Conservation (phyloP, 2,888 invertebrate genomes). For the Agrenia bidenticulata region DNA sequence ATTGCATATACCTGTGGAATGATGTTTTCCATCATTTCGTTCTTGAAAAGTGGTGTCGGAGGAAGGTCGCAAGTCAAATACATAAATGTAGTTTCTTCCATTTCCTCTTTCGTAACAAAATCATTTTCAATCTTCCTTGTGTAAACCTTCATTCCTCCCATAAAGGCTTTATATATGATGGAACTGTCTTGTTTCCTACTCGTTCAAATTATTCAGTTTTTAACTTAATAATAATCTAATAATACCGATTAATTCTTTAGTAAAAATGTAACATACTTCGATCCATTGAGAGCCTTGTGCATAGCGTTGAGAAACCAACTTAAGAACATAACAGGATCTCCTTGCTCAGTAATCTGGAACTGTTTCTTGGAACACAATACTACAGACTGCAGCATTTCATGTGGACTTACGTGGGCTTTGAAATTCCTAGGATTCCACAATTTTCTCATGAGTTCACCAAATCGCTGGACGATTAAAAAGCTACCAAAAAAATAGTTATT, state of each 20-base stretch:
- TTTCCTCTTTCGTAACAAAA: constrained; percentile 81
- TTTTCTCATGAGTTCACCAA: constrained; percentile 94
- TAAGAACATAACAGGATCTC: constrained; percentile 95
- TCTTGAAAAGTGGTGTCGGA: constrained; percentile 94
- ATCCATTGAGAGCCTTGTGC: constrained; percentile 91
- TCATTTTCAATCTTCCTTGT: constrained; percentile 91
- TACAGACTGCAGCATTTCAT: constrained; percentile 99
- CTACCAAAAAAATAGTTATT: constrained; percentile 24
- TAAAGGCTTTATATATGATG: constrained; percentile 91
- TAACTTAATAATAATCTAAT: too few species aligned
- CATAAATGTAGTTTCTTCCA: constrained; percentile 88
- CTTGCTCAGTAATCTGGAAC: constrained; percentile 98
- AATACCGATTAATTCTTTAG: too few species aligned
- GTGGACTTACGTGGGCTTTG: constrained; percentile 98
- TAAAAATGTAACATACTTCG: constrained; percentile 66
- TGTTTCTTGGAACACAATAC: constrained; percentile 94
- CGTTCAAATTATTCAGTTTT: too few species aligned
- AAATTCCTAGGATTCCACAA: constrained; percentile 99
- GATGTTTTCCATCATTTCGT: constrained; percentile 96
- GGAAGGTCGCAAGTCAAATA: constrained; percentile 97
- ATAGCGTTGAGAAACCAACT: constrained; percentile 98
- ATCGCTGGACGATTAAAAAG: constrained; percentile 84
- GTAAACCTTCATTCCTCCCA: constrained; percentile 86
- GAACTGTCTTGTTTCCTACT: constrained; percentile 72
- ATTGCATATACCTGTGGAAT: constrained; percentile 79